Percentiles rank a stretch among this genome's conserved stretches.
These are phyloP conservation scores for Heliopora coerulea DNA, from an alignment of 92 coral and sea anemone genomes.

Conservation along the genomic window DNA sequence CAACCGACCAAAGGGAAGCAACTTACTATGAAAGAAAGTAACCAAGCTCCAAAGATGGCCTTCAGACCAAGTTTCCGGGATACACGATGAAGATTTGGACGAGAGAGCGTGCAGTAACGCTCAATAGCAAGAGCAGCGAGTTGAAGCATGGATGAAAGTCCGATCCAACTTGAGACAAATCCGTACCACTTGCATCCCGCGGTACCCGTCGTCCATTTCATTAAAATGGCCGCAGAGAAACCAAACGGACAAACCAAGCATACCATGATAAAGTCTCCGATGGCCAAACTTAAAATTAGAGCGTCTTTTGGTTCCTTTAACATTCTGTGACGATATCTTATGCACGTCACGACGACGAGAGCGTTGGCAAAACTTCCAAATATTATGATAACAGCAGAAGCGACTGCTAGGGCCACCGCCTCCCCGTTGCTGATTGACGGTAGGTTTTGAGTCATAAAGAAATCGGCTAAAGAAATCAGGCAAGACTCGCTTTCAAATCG, in stretches of 20 bases:
- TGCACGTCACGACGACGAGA: conserved; percentile 48
- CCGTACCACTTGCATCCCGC: conserved; percentile 57
- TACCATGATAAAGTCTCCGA: conserved; percentile 63
- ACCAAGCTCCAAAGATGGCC: conserved; percentile 51
- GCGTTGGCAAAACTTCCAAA: conserved; percentile 47
- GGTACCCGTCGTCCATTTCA: conserved; percentile 50
- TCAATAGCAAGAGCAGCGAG: conserved; percentile 61
- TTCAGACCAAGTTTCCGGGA: conserved; percentile 14
- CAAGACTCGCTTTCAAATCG: no score
- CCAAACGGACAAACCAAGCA: conserved; percentile 54
- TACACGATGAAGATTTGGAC: background rate
- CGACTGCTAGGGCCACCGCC: background rate
- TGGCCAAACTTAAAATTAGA: conserved; percentile 63
- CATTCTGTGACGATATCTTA: conserved; percentile 39
- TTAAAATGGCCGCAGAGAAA: conserved; percentile 46
- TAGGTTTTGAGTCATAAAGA: no score
- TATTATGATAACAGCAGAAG: background rate
- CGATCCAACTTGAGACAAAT: conserved; percentile 53
- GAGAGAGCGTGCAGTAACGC: conserved; percentile 39
- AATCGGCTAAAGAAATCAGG: no score
- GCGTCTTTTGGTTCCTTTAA: conserved; percentile 41
- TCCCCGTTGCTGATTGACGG: background rate
- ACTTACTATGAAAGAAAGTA: conserved; percentile 53
- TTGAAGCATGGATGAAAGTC: conserved; percentile 62
- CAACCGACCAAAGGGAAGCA: conserved; percentile 66